Base-by-base conservation (phyloP, 2,797 vertebrate genomes). In the Sitta carolinensis region DNA sequence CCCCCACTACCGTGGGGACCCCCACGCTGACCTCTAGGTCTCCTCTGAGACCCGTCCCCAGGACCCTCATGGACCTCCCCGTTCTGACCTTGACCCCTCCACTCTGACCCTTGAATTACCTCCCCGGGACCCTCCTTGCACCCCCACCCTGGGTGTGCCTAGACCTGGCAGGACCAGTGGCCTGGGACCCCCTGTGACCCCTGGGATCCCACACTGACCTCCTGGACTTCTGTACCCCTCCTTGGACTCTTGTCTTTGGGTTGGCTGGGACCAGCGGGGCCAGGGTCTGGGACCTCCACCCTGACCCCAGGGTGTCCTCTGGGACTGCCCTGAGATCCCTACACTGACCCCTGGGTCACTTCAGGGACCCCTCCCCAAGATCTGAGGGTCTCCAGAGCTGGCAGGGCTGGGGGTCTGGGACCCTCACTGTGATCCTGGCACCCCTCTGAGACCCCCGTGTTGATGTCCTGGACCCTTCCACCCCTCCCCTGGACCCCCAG, bases 191-290 rank as follows among this genome's bases (percentile, higher is more conserved):
- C 30, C 5, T 10, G 45, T n/a, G 36, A 32, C 29, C 52, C 30
- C 30, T 18, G 69, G 3, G 6, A 30, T 3, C 30, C 30, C 48
- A 9, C 11, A 7, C 12, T 43, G 30, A 16, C 9, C 10, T 29
- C 13, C 29, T 58, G 54, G 14, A 4, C 7, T 27, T 55, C 22
- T 32, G 16, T 5, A 2, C 15, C 13, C 27, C 42, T 42, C 42
- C 15, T 42, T 42, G 42, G 40, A 15, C 30, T 55, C 10, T 6
- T 29, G 10, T 19, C 19, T 27, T 67, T 43, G 45, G 10, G 8
- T 10, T 27, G 54, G 3, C 18, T 45, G 38, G 22, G 51, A 27
- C 26, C 52, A 52, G 55, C 0, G 0, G 38, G 8, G 5, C 4
- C 47, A 21, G 36, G 17, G 18, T 58, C 45, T 59, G 38, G 4